These are phyloP conservation scores for Megamerina dolium DNA, from an alignment of 2,888 invertebrate species.

Conservation along the genomic window DNA sequence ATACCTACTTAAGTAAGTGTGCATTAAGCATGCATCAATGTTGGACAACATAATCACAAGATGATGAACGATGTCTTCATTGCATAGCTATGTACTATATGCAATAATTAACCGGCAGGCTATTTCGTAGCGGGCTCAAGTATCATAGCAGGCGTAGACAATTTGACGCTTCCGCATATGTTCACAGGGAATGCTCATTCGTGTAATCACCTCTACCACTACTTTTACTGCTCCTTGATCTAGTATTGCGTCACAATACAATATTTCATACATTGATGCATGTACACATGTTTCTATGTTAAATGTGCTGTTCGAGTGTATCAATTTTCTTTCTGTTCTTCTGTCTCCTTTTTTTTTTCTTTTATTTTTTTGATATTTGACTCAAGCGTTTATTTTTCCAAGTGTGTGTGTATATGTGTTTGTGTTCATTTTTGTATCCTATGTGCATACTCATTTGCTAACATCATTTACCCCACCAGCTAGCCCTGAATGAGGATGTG, in stretches of 20 bases:
- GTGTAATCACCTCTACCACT: conserved; percentile 5
- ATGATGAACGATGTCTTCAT: conserved; percentile 28
- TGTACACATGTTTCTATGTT: neutral
- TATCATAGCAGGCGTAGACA: conserved; percentile 41
- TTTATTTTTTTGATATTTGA: conserved; percentile 34
- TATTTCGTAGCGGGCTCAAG: too few relatives aligned
- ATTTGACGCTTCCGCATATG: conserved; percentile 44
- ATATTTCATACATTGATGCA: neutral
- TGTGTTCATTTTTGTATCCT: conserved; percentile 4
- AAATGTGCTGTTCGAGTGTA: conserved; percentile 24
- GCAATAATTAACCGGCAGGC: too few relatives aligned
- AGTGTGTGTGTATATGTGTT: neutral
- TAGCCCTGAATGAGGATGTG: too few relatives aligned
- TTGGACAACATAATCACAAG: conserved; percentile 29
- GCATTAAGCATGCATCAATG: too few relatives aligned
- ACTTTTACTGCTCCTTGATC: neutral
- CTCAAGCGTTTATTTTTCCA: conserved; percentile 18
- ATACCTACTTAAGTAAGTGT: too few relatives aligned
- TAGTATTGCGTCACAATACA: neutral
- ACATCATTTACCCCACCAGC: too few relatives aligned
- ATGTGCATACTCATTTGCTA: too few relatives aligned
- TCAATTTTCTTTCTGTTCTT: conserved; percentile 32
- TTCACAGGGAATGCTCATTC: conserved; percentile 31
- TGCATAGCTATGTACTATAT: too few relatives aligned
- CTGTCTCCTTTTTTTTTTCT: neutral